Percentiles rank a stretch among this genome's conserved stretches.
Conservation (phyloP, 2,888 invertebrate genomes). For the Eubasilissa splendida region DNA sequence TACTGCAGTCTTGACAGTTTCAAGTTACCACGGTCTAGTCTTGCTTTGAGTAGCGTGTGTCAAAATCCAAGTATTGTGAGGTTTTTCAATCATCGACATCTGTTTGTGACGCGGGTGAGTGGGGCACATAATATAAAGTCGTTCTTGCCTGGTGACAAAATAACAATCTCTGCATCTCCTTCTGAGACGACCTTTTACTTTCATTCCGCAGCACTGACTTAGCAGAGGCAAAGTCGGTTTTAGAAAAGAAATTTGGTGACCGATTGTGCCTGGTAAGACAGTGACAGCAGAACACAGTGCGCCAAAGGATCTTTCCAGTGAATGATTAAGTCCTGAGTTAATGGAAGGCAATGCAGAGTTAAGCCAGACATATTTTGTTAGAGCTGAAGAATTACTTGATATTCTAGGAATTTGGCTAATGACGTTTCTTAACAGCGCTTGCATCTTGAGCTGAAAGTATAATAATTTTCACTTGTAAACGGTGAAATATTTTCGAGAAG, state of each 20-base stretch:
- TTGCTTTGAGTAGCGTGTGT: slow-evolving; percentile 81
- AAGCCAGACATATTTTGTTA: not conserved
- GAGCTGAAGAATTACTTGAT: not conserved
- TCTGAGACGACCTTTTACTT: slow-evolving; percentile 79
- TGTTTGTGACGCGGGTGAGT: slow-evolving; percentile 88
- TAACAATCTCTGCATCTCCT: slow-evolving; percentile 87
- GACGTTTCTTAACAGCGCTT: slow-evolving; percentile 34
- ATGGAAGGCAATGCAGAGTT: not conserved
- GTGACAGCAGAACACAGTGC: slow-evolving; percentile 20
- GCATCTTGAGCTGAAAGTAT: slow-evolving; percentile 51
- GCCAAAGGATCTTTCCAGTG: slow-evolving; percentile 41
- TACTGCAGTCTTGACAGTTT: not conserved
- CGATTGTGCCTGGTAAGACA: not conserved
- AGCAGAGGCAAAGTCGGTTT: slow-evolving; percentile 31
- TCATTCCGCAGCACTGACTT: slow-evolving; percentile 74
- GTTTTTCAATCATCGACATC: slow-evolving; percentile 79
- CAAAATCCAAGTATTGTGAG: slow-evolving; percentile 82
- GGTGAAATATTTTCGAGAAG: too few relatives aligned
- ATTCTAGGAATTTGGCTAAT: slow-evolving; percentile 30
- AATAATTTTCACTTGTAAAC: not conserved
- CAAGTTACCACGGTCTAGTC: slow-evolving; percentile 66
- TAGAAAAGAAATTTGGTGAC: slow-evolving; percentile 14
- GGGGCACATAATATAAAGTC: slow-evolving; percentile 82
- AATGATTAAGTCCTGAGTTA: not conserved
- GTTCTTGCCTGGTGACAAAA: slow-evolving; percentile 78